phyloP scores from a whole-genome alignment of 2,113 vertebrate genomes.

The Capra hircus region DNA sequence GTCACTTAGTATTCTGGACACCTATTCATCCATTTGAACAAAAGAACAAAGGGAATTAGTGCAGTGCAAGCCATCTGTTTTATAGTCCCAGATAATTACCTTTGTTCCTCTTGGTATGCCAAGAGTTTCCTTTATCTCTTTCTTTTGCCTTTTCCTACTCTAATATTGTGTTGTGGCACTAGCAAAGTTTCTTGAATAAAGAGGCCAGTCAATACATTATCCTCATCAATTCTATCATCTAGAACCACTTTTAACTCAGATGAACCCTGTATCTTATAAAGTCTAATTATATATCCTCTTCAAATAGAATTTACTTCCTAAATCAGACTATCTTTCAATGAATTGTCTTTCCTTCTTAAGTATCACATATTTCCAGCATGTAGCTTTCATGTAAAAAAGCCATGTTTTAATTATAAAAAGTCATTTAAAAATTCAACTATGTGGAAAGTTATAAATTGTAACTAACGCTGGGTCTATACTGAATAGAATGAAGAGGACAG shows the following conservation, averaged over 20 bases:
- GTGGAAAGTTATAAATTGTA: background rate
- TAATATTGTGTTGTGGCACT: background rate
- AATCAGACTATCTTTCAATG: background rate
- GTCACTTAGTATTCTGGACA: background rate
- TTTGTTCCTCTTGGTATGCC: background rate
- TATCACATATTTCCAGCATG: background rate
- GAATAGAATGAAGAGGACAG: background rate
- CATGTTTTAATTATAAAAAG: background rate
- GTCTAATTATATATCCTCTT: background rate
- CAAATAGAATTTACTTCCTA: background rate
- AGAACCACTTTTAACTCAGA: background rate
- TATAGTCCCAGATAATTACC: background rate
- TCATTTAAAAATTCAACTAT: background rate
- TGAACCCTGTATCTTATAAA: background rate
- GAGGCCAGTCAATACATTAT: background rate
- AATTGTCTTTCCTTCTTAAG: background rate
- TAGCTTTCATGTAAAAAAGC: background rate
- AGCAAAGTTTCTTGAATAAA: background rate
- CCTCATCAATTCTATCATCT: background rate
- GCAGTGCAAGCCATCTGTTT: background rate
- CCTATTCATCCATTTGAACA: background rate
- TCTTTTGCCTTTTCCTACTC: background rate
- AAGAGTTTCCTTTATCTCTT: background rate
- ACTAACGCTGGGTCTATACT: background rate
- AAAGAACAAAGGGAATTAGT: background rate